Evolutionary conservation across 1,140 invertebrate species (phyloP).

Genomic region (Ceratina japonica): DNA sequence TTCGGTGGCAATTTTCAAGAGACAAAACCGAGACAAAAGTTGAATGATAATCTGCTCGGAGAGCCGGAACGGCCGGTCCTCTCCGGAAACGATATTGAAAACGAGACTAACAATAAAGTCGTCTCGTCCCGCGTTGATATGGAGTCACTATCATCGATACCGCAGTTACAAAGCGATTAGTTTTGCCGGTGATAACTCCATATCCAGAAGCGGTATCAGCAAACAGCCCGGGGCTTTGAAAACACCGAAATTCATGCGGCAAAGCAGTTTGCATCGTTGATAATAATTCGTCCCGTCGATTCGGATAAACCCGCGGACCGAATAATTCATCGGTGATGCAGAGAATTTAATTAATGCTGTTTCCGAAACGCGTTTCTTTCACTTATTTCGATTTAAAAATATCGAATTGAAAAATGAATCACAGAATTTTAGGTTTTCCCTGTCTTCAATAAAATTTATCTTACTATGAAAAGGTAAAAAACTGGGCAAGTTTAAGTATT

Average conservation of each 20-base stretch:
- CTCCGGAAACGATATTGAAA: neutral
- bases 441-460: no score
- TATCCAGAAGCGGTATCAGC: neutral
- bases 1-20: neutral
- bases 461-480: no score
- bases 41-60: no score
- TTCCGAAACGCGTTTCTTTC: no score
- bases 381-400: no score
- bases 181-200: neutral
- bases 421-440: no score
- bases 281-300: conserved; percentile 1
- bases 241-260: neutral
- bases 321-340: neutral
- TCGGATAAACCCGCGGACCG: neutral
- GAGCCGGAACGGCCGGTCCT: neutral
- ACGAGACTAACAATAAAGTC: no score
- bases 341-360: conserved; percentile 8
- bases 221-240: neutral
- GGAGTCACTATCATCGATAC: neutral
- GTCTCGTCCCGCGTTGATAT: no score
- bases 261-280: neutral
- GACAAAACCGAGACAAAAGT: neutral
- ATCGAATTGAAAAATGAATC: no score
- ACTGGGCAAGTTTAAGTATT: no score
- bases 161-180: conserved; percentile 1